These are phyloP conservation scores for Psilopogon haemacephalus DNA, from an alignment of 2,113 vertebrate genomes.

Conservation along the genomic window DNA sequence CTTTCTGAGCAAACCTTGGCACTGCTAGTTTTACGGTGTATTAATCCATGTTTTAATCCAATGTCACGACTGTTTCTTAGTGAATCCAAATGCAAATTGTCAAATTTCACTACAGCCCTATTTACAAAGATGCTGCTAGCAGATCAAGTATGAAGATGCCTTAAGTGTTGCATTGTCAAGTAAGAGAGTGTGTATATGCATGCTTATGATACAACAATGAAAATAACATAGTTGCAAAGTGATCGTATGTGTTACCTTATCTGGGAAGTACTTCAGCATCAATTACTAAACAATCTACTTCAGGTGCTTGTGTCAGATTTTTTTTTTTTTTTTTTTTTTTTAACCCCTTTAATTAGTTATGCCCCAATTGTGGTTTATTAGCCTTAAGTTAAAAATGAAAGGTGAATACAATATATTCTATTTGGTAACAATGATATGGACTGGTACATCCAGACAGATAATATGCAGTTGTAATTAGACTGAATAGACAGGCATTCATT, in stretches of 20 bases:
- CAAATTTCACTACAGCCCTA: conserved; percentile 29
- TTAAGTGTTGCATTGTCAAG: conserved; percentile 30
- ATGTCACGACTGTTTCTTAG: conserved; percentile 4
- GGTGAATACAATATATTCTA: conserved; percentile 77
- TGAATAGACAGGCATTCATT: conserved; percentile 83
- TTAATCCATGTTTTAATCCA: conserved; percentile 40
- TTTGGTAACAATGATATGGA: conserved; percentile 81
- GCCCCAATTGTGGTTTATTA: conserved; percentile 72
- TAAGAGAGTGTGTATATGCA: not conserved
- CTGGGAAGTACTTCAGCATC: conserved; percentile 30
- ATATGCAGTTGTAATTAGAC: conserved; percentile 82
- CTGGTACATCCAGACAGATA: conserved; percentile 80
- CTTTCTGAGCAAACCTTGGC: conserved; percentile 38
- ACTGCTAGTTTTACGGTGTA: not conserved
- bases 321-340: not conserved
- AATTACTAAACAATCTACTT: conserved; percentile 26
- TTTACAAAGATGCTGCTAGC: conserved; percentile 35
- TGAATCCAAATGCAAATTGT: not conserved
- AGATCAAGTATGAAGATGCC: conserved; percentile 49
- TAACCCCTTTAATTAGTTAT: conserved; percentile 21
- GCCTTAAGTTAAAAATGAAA: conserved; percentile 74
- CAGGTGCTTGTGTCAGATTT: conserved; percentile 20
- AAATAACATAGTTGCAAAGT: conserved; percentile 24
- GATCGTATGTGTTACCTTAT: conserved; percentile 28
- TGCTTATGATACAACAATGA: not conserved